These are phyloP conservation scores for Leuctra nigra DNA, from an alignment of 2,888 invertebrate species.

Conservation along the genomic window DNA sequence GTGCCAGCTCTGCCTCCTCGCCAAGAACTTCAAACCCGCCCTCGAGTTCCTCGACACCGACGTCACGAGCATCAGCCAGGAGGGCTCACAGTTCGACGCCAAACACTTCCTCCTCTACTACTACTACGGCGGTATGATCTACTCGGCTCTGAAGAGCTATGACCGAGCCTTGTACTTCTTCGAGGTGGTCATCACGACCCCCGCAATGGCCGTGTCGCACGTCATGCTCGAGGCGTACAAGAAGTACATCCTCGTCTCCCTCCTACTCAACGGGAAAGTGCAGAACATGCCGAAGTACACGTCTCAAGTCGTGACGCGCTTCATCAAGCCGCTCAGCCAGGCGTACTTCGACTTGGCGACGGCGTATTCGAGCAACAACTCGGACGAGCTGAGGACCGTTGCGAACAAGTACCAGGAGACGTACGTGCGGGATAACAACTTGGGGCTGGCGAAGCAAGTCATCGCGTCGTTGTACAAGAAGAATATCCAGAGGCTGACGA, in stretches of 20 bases:
- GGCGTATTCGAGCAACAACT: conserved; percentile 71
- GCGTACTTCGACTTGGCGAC: conserved; percentile 83
- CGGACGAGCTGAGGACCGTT: conserved; percentile 58
- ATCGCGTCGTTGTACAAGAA: conserved; percentile 87
- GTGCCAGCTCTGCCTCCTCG: conserved; percentile 82
- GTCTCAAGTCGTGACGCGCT: conserved; percentile 71
- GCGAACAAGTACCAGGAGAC: conserved; percentile 74
- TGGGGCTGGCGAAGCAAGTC: conserved; percentile 62
- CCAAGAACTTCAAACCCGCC: conserved; percentile 89
- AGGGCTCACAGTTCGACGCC: conserved; percentile 41
- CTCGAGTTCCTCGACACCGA: conserved; percentile 82
- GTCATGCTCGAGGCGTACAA: conserved; percentile 98
- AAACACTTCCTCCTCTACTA: conserved; percentile 90
- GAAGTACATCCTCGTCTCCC: conserved; percentile 88
- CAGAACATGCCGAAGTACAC: conserved; percentile 80
- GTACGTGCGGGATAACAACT: conserved; percentile 56
- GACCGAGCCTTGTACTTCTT: conserved; percentile 91
- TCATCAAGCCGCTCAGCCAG: conserved; percentile 76
- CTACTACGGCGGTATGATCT: conserved; percentile 98
- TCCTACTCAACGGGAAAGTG: conserved; percentile 88
- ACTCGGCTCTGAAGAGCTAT: conserved; percentile 86
- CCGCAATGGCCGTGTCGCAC: conserved; percentile 88
- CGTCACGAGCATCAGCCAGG: conserved; percentile 84
- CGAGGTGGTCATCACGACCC: conserved; percentile 94
- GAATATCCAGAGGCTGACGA: conserved; percentile 93